Evolutionary conservation across 2,888 invertebrate species (phyloP).

Genomic region (Drosophila infuscata): DNA sequence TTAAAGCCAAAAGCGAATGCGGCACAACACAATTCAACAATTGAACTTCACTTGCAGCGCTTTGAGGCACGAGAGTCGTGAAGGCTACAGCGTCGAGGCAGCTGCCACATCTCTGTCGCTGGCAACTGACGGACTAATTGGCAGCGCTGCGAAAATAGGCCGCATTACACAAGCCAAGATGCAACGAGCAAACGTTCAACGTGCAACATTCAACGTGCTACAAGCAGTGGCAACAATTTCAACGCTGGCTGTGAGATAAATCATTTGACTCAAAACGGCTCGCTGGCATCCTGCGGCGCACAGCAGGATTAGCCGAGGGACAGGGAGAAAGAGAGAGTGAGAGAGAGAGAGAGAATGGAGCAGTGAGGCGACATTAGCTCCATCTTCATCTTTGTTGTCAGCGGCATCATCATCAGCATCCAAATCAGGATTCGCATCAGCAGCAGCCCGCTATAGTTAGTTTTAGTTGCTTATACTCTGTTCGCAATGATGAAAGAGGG

Average conservation of each 20-base stretch:
- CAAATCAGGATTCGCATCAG: conserved; percentile 16
- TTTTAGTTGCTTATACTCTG: conserved; percentile 44
- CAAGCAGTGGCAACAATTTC: conserved; percentile 7
- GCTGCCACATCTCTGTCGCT: conserved; percentile 11
- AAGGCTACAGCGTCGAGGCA: not conserved
- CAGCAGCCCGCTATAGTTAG: conserved; percentile 35
- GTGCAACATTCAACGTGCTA: not conserved
- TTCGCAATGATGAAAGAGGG: not conserved
- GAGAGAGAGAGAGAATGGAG: not conserved
- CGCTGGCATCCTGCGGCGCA: conserved; percentile 47
- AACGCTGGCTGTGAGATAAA: conserved; percentile 63
- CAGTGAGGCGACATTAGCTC: conserved; percentile 49
- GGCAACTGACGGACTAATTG: conserved; percentile 63
- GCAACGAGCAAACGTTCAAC: conserved; percentile 9
- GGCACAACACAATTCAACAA: not conserved
- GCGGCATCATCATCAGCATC: conserved; percentile 59
- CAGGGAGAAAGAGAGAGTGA: not conserved
- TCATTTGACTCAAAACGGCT: conserved; percentile 68
- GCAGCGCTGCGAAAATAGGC: conserved; percentile 24
- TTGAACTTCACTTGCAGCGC: conserved; percentile 6
- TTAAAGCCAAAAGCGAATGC: not conserved
- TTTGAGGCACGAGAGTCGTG: not conserved
- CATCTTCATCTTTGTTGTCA: conserved; percentile 68
- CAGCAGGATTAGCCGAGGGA: conserved; percentile 46
- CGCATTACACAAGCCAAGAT: conserved; percentile 27